Conservation (phyloP, 2,113 vertebrate species). For the Ceyx melanurus region DNA sequence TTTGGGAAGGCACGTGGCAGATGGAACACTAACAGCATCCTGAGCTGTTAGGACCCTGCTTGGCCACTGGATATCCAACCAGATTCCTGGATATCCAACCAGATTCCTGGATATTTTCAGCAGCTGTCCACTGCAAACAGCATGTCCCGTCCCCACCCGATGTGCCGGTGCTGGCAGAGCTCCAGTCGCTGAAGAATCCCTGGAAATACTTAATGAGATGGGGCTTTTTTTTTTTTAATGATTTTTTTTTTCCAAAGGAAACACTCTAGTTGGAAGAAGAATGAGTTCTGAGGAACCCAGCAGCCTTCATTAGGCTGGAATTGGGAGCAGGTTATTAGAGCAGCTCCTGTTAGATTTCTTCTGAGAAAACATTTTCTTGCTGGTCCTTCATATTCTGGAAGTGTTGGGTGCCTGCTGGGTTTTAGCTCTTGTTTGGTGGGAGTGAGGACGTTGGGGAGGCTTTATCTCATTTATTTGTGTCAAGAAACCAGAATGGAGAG, state of each 20-base stretch:
- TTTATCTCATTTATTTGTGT: neutral
- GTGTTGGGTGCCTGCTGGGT: neutral
- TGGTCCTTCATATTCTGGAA: neutral
- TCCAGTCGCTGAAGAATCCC: neutral
- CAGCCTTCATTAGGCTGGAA: neutral
- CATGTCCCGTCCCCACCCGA: neutral
- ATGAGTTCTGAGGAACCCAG: neutral
- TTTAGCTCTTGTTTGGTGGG: neutral
- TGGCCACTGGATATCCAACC: neutral
- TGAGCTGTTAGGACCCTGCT: neutral
- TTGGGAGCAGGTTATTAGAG: constrained; percentile 27
- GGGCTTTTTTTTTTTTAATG: neutral
- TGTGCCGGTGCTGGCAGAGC: accelerated
- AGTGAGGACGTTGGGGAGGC: neutral
- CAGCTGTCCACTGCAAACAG: neutral
- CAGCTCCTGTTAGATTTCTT: constrained; percentile 17
- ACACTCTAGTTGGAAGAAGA: neutral
- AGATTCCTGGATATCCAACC: neutral
- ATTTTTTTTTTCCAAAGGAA: neutral
- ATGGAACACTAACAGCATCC: neutral
- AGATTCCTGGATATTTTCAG: neutral
- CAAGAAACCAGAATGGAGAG: neutral
- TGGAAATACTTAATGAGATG: neutral
- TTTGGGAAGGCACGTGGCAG: neutral
- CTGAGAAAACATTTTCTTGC: neutral